A percentile compares a stretch with the other conserved stretches of the same genome.
Conservation (phyloP, 2,797 vertebrate genomes). For the Discoglossus pictus region DNA sequence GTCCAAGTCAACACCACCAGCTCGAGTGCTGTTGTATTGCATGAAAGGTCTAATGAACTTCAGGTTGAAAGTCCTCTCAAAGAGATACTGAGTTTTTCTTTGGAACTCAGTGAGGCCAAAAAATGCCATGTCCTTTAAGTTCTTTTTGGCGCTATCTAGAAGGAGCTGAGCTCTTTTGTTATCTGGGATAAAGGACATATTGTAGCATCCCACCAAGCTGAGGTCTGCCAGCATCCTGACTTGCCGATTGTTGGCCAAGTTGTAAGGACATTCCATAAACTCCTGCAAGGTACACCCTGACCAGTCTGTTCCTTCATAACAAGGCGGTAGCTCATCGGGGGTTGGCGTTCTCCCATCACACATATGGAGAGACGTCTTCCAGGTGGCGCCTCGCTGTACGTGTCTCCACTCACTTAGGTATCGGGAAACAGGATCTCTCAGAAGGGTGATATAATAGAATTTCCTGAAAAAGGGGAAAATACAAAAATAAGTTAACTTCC, state of each 20-base stretch:
- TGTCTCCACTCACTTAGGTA: conserved; percentile 98
- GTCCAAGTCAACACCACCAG: conserved; percentile 91
- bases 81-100: conserved; percentile 98
- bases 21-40: conserved; percentile 97
- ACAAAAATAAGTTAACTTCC: background rate
- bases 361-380: conserved; percentile 98
- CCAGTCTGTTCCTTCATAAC: conserved; percentile 97
- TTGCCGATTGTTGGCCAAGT: conserved; percentile 94
- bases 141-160: conserved; percentile 96
- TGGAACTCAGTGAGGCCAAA: conserved; percentile 97
- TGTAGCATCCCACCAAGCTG: conserved; percentile 97
- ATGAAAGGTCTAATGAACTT: conserved; percentile 97
- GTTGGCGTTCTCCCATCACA: conserved; percentile 95
- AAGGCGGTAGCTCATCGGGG: conserved; percentile 90
- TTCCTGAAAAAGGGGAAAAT: conserved; percentile 73
- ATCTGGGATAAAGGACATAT: conserved; percentile 95
- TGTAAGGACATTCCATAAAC: conserved; percentile 97
- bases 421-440: conserved; percentile 93
- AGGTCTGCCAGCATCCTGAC: conserved; percentile 95
- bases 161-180: conserved; percentile 92
- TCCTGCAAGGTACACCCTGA: conserved; percentile 95
- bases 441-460: conserved; percentile 96
- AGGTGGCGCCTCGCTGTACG: conserved; percentile 93
- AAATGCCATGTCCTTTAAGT: conserved; percentile 98
- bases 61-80: conserved; percentile 94